Conservation (phyloP, 1,140 invertebrate species). For the Drosophila funebris region DNA sequence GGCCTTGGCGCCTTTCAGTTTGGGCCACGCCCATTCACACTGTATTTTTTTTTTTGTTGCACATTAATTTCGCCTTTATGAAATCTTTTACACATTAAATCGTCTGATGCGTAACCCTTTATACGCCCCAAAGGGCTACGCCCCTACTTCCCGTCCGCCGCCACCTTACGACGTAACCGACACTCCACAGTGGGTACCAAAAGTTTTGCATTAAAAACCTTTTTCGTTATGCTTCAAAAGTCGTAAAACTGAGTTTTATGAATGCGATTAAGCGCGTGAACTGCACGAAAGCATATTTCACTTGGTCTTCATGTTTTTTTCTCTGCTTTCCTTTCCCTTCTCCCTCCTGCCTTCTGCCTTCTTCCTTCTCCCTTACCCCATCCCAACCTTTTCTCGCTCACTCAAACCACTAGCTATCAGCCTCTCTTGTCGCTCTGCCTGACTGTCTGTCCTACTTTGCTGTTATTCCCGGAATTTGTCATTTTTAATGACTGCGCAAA, state of each 20-base stretch:
- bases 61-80: constrained; percentile 63
- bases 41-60: constrained; percentile 12
- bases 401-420: neutral
- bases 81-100: constrained; percentile 65
- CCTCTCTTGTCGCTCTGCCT: constrained; percentile 9
- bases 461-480: constrained; percentile 73
- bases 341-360: neutral
- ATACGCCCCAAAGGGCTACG: neutral
- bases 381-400: too few species aligned
- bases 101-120: constrained; percentile 35
- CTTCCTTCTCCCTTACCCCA: neutral
- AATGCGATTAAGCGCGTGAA: constrained; percentile 79
- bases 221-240: constrained; percentile 62
- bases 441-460: constrained; percentile 55
- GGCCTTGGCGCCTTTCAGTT: neutral
- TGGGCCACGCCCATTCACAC: neutral
- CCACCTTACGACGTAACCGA: neutral
- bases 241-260: constrained; percentile 80
- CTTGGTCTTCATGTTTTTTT: constrained; percentile 24
- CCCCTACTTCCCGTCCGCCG: too few species aligned
- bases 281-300: constrained; percentile 76
- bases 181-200: constrained; percentile 16
- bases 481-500: constrained; percentile 81
- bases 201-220: constrained; percentile 68
- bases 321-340: neutral